Base-by-base conservation (phyloP, 2,797 vertebrate genomes). In the Thalassophryne amazonica region DNA sequence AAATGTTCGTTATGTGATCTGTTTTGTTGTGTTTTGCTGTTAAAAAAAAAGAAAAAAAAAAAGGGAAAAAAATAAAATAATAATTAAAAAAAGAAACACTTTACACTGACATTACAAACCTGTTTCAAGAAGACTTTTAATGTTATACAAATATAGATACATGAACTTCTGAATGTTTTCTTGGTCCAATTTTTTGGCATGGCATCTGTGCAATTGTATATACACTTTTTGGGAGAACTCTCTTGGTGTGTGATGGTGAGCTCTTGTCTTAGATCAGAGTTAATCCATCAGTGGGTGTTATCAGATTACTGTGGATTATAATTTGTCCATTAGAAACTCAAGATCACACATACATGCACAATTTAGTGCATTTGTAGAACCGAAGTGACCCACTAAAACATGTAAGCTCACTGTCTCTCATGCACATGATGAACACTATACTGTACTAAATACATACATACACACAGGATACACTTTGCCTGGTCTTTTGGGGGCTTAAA, bases 221-320 rank as follows among this genome's bases (percentile, higher is more conserved):
- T n/a, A n/a, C n/a, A n/a, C n/a, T n/a, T n/a, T n/a, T n/a, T n/a
- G n/a, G n/a, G n/a, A n/a, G n/a, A n/a, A n/a, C n/a, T 35, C 15
- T 36, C n/a, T 12, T 8, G 18, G 14, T 18, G 14, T 29, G 40
- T 39, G 39, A 34, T 22, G 2, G 25, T 45, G 16, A 54, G 46
- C 42, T 50, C 48, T 62, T 61, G 35, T 35, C 55, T 66, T 20
- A 18, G 31, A 19, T 70, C 42, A 28, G 35, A 64, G 48, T 49
- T 81, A 71, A 80, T 83, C 80, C 78, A 67, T 79, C 69, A 29
- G 42, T 53, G 66, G 59, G 63, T 83, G 75, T 78, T 50, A 76
- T 81, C 78, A 79, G 79, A 86, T 87, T 81, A 81, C 58, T 22
- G 29, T 60, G 69, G 76, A 80, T 85, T 85, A 74, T 69, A 48